Percentiles rank a stretch among this genome's conserved stretches.
phyloP scores from a whole-genome alignment of 1,140 invertebrate genomes.

The Oedothorax gibbosus region DNA sequence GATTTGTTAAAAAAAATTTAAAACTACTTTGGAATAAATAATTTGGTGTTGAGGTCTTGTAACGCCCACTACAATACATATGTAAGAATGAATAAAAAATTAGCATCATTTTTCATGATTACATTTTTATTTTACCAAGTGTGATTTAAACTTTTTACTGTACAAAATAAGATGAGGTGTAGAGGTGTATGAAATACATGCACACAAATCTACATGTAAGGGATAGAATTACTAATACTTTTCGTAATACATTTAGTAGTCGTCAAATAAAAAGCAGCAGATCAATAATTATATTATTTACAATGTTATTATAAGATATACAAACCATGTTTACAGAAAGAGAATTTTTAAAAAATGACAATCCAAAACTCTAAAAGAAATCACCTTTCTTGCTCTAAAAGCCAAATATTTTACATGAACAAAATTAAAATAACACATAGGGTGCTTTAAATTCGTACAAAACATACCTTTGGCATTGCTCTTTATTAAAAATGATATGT shows the following conservation, averaged over 20 bases:
- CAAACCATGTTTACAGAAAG: not conserved
- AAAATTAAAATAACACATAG: slow-evolving; percentile 10
- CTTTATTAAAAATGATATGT: too few relatives aligned
- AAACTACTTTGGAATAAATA: too few relatives aligned
- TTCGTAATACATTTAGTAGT: too few relatives aligned
- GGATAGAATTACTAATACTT: not conserved
- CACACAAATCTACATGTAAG: slow-evolving; percentile 20
- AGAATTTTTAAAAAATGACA: too few relatives aligned
- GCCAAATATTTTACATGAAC: not conserved
- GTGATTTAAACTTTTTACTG: slow-evolving; percentile 57
- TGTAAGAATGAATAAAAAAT: not conserved
- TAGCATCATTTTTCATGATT: not conserved
- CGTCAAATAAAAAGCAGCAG: not conserved
- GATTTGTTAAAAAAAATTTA: too few relatives aligned
- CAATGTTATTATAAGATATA: slow-evolving; percentile 1
- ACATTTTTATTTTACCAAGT: slow-evolving; percentile 35
- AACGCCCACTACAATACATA: too few relatives aligned
- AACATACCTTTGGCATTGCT: slow-evolving; percentile 55
- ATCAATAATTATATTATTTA: slow-evolving; percentile 26
- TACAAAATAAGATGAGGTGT: slow-evolving; percentile 55
- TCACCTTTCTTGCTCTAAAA: slow-evolving; percentile 6
- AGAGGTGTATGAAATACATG: slow-evolving; percentile 52
- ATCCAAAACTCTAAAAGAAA: slow-evolving; percentile 1
- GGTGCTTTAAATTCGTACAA: slow-evolving; percentile 52
- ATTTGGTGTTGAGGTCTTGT: too few relatives aligned